phyloP scores from a whole-genome alignment of 2,113 vertebrate species.

The Gasterosteus aculeatus region DNA sequence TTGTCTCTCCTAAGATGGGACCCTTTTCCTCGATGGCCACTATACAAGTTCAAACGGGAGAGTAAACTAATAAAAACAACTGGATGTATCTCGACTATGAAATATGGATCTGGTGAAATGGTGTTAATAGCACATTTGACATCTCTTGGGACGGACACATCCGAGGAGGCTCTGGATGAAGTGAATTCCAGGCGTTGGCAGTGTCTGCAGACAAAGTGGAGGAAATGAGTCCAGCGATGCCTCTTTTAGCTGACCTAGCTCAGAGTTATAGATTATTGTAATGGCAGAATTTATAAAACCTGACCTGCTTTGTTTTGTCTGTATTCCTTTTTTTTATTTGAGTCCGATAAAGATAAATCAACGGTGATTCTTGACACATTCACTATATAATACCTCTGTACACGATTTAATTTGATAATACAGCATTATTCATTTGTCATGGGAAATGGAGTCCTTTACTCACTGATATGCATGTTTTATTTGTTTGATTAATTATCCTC shows the following conservation, averaged over 20 bases:
- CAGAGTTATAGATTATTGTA: slow-evolving; percentile 57
- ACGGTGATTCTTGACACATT: neutral
- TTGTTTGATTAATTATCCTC: neutral
- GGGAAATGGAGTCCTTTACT: neutral
- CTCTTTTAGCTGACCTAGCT: slow-evolving; percentile 78
- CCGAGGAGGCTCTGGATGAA: slow-evolving; percentile 66
- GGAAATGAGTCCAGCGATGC: slow-evolving; percentile 72
- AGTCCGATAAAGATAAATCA: neutral
- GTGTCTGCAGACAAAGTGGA: slow-evolving; percentile 58
- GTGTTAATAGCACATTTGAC: slow-evolving; percentile 70
- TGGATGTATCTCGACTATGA: slow-evolving; percentile 21
- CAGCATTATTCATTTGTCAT: neutral
- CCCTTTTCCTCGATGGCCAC: neutral
- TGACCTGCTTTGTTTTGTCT: slow-evolving; percentile 60
- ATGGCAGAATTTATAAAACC: slow-evolving; percentile 44
- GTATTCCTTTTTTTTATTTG: slow-evolving; percentile 13
- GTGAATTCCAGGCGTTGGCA: slow-evolving; percentile 68
- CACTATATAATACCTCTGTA: neutral
- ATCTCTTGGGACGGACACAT: slow-evolving; percentile 61
- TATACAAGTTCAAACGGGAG: neutral
- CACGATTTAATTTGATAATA: neutral
- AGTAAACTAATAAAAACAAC: neutral
- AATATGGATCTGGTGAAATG: slow-evolving; percentile 67
- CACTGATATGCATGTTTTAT: neutral
- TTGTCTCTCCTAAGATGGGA: neutral